Evolutionary conservation across 2,113 vertebrate genomes (phyloP).

Genomic region (Symphodus melops): DNA sequence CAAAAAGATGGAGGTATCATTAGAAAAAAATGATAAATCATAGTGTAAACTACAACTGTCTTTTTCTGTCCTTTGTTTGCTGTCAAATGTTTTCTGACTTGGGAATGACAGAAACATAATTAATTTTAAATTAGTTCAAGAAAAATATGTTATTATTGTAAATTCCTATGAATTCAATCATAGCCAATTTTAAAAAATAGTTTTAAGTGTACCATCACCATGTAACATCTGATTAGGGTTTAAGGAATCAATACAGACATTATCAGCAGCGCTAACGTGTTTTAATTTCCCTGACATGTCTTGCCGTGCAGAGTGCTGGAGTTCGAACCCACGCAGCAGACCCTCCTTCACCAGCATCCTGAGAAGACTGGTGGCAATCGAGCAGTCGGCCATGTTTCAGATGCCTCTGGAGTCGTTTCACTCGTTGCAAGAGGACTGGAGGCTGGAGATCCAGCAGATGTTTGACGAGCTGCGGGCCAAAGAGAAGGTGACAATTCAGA

Average conservation of each 20-base stretch:
- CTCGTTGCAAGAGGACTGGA: conserved; percentile 93
- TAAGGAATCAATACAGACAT: neutral
- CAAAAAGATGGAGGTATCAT: too few relatives aligned
- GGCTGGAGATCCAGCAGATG: conserved; percentile 92
- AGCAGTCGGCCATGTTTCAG: conserved; percentile 92
- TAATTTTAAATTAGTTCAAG: too few relatives aligned
- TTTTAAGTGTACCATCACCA: too few relatives aligned
- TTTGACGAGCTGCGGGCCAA: conserved; percentile 92
- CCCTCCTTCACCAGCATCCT: conserved; percentile 88
- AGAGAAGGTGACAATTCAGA: conserved; percentile 85
- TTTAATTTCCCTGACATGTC: neutral
- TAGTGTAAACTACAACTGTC: too few relatives aligned
- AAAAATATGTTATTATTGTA: too few relatives aligned
- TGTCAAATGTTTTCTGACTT: too few relatives aligned
- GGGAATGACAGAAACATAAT: too few relatives aligned
- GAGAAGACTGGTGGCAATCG: conserved; percentile 85
- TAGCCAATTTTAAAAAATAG: too few relatives aligned
- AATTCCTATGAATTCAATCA: too few relatives aligned
- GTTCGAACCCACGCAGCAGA: conserved; percentile 87
- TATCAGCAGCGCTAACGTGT: neutral
- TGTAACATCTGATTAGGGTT: neutral
- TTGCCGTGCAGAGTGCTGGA: conserved; percentile 88
- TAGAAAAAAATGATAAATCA: too few relatives aligned
- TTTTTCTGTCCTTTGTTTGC: too few relatives aligned
- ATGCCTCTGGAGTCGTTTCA: conserved; percentile 95